These are phyloP conservation scores for Bettongia penicillata DNA, from an alignment of 2,113 vertebrate genomes.

Conservation along the genomic window DNA sequence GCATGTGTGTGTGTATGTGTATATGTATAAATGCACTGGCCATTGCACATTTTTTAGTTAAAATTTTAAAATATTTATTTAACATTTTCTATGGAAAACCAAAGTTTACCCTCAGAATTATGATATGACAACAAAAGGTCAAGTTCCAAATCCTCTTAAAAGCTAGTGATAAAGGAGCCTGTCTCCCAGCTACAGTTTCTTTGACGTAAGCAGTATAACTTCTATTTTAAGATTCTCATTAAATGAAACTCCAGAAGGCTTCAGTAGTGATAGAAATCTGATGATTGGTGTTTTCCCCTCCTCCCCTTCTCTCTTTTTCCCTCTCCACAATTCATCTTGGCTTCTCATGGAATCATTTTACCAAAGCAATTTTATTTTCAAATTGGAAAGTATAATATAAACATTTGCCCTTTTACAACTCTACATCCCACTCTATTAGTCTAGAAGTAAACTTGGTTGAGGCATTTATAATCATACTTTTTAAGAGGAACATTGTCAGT, in stretches of 20 bases:
- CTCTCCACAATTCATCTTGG: neutral
- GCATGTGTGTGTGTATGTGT: no score
- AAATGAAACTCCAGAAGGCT: neutral
- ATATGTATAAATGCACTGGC: no score
- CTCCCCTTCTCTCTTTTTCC: neutral
- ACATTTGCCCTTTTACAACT: neutral
- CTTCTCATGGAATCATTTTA: neutral
- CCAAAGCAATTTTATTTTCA: neutral
- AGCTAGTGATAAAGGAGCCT: neutral
- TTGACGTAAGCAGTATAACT: neutral
- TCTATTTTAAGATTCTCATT: neutral
- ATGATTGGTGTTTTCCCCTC: neutral
- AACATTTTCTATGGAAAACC: neutral
- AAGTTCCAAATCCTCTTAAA: neutral
- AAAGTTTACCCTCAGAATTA: neutral
- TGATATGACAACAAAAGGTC: neutral
- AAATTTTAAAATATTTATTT: neutral
- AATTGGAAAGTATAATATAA: neutral
- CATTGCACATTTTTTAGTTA: no score
- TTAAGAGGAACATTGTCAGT: neutral
- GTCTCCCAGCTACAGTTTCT: neutral
- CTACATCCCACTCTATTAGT: neutral
- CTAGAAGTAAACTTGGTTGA: neutral
- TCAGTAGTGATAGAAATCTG: neutral
- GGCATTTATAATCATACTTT: neutral